phyloP scores from a whole-genome alignment of 1,140 invertebrate genomes.

The Bombus impatiens region DNA sequence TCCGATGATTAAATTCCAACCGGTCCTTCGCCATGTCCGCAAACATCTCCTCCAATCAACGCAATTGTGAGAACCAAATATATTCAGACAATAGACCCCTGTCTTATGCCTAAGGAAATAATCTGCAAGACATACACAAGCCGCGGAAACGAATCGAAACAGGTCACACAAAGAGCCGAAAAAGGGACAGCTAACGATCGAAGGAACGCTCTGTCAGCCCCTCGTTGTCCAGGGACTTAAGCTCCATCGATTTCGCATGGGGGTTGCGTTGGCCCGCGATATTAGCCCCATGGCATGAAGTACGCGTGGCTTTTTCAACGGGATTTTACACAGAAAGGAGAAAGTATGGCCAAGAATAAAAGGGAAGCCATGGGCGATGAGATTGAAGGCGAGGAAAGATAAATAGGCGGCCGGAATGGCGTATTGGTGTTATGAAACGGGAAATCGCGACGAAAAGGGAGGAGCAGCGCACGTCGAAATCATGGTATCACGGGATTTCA shows the following conservation, averaged over 20 bases:
- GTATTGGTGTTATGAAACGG: not conserved
- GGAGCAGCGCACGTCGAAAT: too few species aligned
- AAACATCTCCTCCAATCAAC: not conserved
- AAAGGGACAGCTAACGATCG: slow-evolving; percentile 37
- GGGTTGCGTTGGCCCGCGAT: slow-evolving; percentile 54
- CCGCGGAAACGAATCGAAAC: slow-evolving; percentile 10
- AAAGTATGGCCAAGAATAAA: not conserved
- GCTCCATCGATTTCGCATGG: slow-evolving; percentile 80
- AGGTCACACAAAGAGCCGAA: not conserved
- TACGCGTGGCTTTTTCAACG: slow-evolving; percentile 34
- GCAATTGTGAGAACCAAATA: not conserved
- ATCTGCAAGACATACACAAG: too few species aligned
- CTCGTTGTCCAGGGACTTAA: slow-evolving; percentile 73
- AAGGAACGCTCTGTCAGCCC: slow-evolving; percentile 42
- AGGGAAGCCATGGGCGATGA: not conserved
- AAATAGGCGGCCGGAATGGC: not conserved
- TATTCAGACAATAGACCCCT: not conserved
- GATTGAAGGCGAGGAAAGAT: slow-evolving; percentile 15
- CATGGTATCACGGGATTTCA: too few species aligned
- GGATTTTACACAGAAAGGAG: slow-evolving; percentile 29
- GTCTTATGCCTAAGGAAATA: not conserved
- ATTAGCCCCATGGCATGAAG: slow-evolving; percentile 57
- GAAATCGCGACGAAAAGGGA: too few species aligned
- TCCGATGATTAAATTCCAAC: too few species aligned
- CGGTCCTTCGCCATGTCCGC: not conserved